Percentiles rank a stretch among this genome's conserved stretches.
phyloP scores from a whole-genome alignment of 1,140 invertebrate species.

The Lepidotrigona ventralis region DNA sequence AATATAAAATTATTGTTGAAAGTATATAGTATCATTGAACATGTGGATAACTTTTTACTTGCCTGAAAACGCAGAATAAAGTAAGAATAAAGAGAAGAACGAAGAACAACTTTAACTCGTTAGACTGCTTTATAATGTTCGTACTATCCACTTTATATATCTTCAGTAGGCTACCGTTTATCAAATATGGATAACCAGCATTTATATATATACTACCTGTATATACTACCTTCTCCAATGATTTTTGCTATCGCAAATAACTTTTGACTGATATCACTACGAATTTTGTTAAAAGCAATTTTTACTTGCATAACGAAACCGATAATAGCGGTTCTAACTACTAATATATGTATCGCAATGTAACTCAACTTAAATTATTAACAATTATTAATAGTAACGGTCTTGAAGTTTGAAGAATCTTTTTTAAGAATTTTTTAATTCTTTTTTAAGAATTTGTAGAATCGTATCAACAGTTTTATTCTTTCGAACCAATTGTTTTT shows the following conservation, averaged over 20 bases:
- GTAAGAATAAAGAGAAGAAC: background rate
- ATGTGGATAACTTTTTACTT: background rate
- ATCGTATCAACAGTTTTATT: too few species aligned
- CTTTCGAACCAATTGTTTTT: too few species aligned
- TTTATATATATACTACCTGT: background rate
- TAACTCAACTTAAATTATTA: too few species aligned
- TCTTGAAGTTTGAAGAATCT: too few species aligned
- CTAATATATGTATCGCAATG: too few species aligned
- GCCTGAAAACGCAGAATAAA: background rate
- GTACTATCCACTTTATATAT: slow-evolving; percentile 26
- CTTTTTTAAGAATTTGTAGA: too few species aligned
- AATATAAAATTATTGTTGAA: background rate
- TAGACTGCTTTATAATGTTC: background rate
- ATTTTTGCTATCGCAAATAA: slow-evolving; percentile 11
- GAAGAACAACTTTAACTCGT: background rate
- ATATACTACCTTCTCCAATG: background rate
- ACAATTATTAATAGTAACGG: too few species aligned
- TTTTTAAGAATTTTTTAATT: too few species aligned
- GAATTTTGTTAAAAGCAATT: background rate
- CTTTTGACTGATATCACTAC: background rate
- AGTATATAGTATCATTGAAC: background rate
- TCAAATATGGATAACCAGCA: background rate
- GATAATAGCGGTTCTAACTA: too few species aligned
- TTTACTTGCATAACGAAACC: background rate
- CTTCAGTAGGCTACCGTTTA: background rate